These are phyloP conservation scores for Drosophila yakuba DNA, from an alignment of 1,140 invertebrate genomes.

Conservation along the genomic window DNA sequence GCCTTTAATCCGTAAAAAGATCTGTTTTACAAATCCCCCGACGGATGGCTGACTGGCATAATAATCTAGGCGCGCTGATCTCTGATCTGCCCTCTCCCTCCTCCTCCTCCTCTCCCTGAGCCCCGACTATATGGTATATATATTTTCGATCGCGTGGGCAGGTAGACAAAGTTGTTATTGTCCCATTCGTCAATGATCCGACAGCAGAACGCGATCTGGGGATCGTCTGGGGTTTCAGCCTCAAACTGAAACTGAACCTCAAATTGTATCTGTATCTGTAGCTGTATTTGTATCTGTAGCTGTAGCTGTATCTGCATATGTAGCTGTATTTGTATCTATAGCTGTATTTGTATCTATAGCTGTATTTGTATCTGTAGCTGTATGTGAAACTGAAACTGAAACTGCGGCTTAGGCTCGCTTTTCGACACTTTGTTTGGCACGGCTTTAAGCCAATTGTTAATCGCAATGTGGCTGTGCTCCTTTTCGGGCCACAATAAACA, in stretches of 20 bases:
- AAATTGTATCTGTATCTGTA: too few relatives aligned
- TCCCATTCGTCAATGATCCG: constrained; percentile 54
- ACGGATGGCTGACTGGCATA: constrained; percentile 42
- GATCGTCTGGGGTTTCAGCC: constrained; percentile 22
- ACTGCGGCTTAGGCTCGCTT: constrained; percentile 74
- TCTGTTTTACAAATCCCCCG: constrained; percentile 74
- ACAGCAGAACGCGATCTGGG: constrained; percentile 36
- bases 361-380: too few relatives aligned
- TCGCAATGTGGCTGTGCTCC: constrained; percentile 22
- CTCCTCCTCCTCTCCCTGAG: background rate
- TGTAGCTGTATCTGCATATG: too few relatives aligned
- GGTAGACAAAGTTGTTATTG: constrained; percentile 58
- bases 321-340: too few relatives aligned
- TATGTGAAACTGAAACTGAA: constrained; percentile 1
- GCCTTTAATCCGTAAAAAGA: constrained; percentile 79
- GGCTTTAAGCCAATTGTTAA: constrained; percentile 79
- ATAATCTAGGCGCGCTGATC: constrained; percentile 78
- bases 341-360: too few relatives aligned
- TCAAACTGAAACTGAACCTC: constrained; percentile 24
- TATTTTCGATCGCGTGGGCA: constrained; percentile 67
- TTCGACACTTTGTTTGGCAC: constrained; percentile 82
- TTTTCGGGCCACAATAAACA: background rate
- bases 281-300: too few relatives aligned
- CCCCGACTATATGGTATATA: background rate
- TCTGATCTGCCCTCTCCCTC: constrained; percentile 42